These are phyloP conservation scores for Ctenochaetus hawaiiensis DNA, from an alignment of 2,797 vertebrate species.

Conservation along the genomic window DNA sequence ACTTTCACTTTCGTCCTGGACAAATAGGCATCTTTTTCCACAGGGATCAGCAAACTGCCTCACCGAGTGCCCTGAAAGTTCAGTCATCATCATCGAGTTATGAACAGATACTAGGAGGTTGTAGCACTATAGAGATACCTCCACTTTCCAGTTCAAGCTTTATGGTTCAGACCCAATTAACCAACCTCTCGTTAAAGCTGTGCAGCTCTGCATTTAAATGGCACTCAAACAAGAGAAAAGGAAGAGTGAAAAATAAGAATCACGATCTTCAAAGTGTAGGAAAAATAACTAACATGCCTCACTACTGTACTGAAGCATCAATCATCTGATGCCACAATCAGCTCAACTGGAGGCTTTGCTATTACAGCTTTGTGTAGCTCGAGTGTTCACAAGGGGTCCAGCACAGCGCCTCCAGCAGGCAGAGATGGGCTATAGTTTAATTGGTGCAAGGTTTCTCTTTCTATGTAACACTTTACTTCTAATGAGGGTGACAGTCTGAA, in stretches of 20 bases:
- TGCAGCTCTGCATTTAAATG: not conserved
- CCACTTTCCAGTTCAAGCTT: not conserved
- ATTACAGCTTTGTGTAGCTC: not conserved
- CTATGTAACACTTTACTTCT: not conserved
- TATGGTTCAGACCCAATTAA: not conserved
- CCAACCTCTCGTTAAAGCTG: not conserved
- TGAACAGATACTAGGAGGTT: not conserved
- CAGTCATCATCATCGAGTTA: not conserved
- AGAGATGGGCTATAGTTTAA: not conserved
- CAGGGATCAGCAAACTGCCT: constrained; percentile 5
- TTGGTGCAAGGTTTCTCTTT: too few species aligned
- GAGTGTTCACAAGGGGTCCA: too few species aligned
- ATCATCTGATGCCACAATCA: not conserved
- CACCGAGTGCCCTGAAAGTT: not conserved
- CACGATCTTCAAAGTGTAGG: not conserved
- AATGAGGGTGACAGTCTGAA: not conserved
- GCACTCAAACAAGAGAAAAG: not conserved
- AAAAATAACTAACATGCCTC: not conserved
- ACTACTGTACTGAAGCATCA: not conserved
- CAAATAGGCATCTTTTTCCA: not conserved
- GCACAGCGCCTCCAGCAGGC: not conserved
- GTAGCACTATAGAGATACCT: not conserved
- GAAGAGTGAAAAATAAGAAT: not conserved
- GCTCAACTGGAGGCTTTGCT: not conserved
- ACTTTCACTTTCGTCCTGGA: not conserved